phyloP scores from a whole-genome alignment of 2,113 vertebrate genomes.

The Siniperca knerii region DNA sequence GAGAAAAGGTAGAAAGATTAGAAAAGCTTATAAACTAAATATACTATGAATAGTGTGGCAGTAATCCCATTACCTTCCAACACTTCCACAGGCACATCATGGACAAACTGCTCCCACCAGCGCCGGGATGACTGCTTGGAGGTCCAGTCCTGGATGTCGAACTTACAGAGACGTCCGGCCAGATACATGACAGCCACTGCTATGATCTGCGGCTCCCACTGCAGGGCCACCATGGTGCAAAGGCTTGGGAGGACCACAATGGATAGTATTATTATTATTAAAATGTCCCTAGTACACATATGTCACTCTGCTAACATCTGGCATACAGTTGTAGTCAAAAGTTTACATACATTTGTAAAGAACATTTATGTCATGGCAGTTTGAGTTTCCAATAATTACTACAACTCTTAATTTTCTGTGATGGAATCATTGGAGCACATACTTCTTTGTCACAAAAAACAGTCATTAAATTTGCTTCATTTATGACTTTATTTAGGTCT shows the following conservation, averaged over 20 bases:
- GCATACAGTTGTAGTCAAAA: not conserved
- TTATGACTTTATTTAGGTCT: no score
- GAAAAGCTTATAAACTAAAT: not conserved
- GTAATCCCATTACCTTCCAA: slow-evolving; percentile 87
- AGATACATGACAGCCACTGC: slow-evolving; percentile 96
- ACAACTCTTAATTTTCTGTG: no score
- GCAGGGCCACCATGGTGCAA: slow-evolving; percentile 92
- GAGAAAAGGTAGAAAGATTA: not conserved
- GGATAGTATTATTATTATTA: not conserved
- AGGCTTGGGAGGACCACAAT: slow-evolving; percentile 79
- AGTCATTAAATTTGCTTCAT: no score
- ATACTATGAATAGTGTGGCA: not conserved
- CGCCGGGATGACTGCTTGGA: slow-evolving; percentile 91
- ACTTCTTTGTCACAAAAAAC: no score
- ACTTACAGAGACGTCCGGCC: slow-evolving; percentile 92
- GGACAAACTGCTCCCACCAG: slow-evolving; percentile 97
- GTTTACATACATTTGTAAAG: no score
- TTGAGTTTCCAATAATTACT: no score
- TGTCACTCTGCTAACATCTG: no score
- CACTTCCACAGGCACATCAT: slow-evolving; percentile 94
- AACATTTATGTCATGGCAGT: no score
- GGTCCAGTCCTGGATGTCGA: slow-evolving; percentile 95
- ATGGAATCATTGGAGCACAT: no score
- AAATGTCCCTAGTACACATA: not conserved
- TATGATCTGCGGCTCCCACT: slow-evolving; percentile 96